Evolutionary conservation across 2,888 invertebrate genomes (phyloP).

Genomic region (Ptilodon capucinus): DNA sequence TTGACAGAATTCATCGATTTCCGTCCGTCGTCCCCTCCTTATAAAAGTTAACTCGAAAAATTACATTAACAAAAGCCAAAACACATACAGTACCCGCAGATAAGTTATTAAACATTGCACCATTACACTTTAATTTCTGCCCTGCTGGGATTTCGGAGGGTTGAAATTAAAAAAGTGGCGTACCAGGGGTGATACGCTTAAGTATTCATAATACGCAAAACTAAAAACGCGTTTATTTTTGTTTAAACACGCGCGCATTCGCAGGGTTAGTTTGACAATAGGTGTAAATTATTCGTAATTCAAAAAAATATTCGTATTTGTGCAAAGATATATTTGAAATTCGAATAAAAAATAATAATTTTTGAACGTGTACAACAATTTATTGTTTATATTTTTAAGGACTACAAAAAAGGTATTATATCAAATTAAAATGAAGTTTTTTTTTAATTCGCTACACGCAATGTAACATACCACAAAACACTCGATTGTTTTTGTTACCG

Average conservation of each 20-base stretch:
- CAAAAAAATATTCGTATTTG: no score
- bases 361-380: no score
- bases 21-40: slow-evolving; percentile 17
- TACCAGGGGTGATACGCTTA: slow-evolving; percentile 63
- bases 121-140: slow-evolving; percentile 79
- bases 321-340: no score
- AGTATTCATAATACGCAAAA: slow-evolving; percentile 64
- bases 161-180: slow-evolving; percentile 66
- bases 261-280: slow-evolving; percentile 21
- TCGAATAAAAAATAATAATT: no score
- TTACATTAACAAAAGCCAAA: slow-evolving; percentile 75
- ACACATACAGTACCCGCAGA: slow-evolving; percentile 71
- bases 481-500: slow-evolving; percentile 34
- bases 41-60: slow-evolving; percentile 66
- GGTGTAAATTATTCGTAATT: no score
- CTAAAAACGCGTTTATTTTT: slow-evolving; percentile 60
- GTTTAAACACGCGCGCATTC: slow-evolving; percentile 46
- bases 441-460: no score
- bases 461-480: not conserved
- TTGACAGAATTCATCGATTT: slow-evolving; percentile 12
- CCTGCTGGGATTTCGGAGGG: slow-evolving; percentile 72
- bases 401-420: no score
- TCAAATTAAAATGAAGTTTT: no score
- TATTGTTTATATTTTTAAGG: no score
- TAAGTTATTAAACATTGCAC: slow-evolving; percentile 79